Percentiles rank a stretch among this genome's conserved stretches.
Evolutionary conservation across 53 echinoderm and acorn worm species (phyloP).

Genomic region (Luidia sarsii): DNA sequence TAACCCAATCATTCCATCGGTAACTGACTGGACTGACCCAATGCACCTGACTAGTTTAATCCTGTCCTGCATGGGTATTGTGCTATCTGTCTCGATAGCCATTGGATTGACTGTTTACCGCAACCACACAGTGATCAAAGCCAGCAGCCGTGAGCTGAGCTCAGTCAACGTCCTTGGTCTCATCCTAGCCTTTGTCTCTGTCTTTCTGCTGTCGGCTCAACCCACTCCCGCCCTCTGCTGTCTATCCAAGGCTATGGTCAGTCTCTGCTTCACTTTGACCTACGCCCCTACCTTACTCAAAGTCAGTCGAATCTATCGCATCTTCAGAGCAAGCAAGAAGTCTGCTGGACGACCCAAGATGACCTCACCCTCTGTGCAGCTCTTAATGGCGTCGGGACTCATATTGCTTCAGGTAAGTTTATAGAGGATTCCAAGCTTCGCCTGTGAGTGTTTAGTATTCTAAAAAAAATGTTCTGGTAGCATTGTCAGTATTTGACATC

Average conservation of each 20-base stretch:
- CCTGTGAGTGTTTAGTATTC: no score
- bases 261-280: constrained; percentile 31
- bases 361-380: constrained; percentile 51
- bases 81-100: not conserved
- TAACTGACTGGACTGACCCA: not conserved
- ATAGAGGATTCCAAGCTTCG: no score
- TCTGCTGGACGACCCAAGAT: constrained; percentile 46
- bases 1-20: not conserved
- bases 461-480: no score
- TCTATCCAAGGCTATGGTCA: constrained; percentile 1
- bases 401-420: constrained; percentile 32
- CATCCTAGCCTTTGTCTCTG: constrained; percentile 29
- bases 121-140: constrained; percentile 62
- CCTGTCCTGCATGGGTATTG: constrained; percentile 28
- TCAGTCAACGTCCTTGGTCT: constrained; percentile 54
- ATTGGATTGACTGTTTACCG: constrained; percentile 20
- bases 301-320: constrained; percentile 36
- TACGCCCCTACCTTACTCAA: constrained; percentile 38
- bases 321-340: constrained; percentile 49
- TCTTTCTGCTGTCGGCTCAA: constrained; percentile 12
- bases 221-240: constrained; percentile 36
- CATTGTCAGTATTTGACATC: no score
- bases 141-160: constrained; percentile 64
- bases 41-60: constrained; percentile 7
- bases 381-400: not conserved